Evolutionary conservation across 2,888 invertebrate genomes (phyloP).

Genomic region (Drosophila glabriapex): DNA sequence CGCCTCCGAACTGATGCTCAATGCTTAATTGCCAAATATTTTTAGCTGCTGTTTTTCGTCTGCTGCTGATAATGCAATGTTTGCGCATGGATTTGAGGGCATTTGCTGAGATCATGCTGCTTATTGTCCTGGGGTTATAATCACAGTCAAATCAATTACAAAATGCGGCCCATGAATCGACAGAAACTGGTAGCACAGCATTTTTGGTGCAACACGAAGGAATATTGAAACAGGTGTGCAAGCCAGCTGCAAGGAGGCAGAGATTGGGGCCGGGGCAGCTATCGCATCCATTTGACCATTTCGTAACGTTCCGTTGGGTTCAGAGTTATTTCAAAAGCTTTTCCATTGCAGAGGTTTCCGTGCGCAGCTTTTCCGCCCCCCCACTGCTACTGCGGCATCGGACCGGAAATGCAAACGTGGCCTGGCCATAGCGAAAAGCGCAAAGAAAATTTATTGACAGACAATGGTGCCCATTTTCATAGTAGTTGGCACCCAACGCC

Average conservation of each 20-base stretch:
- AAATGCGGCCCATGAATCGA: slow-evolving; percentile 40
- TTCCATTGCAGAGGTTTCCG: slow-evolving; percentile 38
- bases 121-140: slow-evolving; percentile 59
- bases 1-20: slow-evolving; percentile 33
- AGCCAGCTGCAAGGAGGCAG: background rate
- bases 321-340: slow-evolving; percentile 53
- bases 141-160: slow-evolving; percentile 70
- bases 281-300: slow-evolving; percentile 33
- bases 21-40: slow-evolving; percentile 67
- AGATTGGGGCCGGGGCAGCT: background rate
- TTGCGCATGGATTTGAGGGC: slow-evolving; percentile 52
- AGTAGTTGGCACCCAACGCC: background rate
- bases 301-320: slow-evolving; percentile 17
- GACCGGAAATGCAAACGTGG: slow-evolving; percentile 67
- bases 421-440: slow-evolving; percentile 21
- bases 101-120: slow-evolving; percentile 59
- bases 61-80: slow-evolving; percentile 64
- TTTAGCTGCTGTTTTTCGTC: slow-evolving; percentile 27
- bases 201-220: background rate
- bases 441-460: slow-evolving; percentile 68
- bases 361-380: slow-evolving; percentile 39
- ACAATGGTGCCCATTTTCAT: slow-evolving; percentile 20
- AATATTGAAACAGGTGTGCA: slow-evolving; percentile 58
- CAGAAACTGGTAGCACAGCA: slow-evolving; percentile 2
- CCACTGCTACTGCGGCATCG: background rate